phyloP scores from a whole-genome alignment of 2,113 vertebrate genomes.

The Fulmarus glacialis region DNA sequence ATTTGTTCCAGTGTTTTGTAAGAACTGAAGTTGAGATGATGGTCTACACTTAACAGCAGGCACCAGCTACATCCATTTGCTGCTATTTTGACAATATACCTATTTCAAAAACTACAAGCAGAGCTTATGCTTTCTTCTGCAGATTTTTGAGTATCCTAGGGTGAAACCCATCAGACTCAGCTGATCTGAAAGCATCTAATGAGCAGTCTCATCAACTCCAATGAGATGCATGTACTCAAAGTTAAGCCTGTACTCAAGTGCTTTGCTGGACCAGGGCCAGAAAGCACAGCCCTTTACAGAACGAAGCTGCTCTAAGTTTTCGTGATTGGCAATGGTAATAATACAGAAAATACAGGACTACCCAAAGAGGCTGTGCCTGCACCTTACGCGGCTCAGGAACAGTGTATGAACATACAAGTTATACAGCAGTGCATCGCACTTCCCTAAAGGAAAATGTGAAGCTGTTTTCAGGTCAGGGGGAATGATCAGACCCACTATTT shows the following conservation, averaged over 20 bases:
- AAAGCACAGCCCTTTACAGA: background rate
- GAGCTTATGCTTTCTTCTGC: background rate
- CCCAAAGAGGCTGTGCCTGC: background rate
- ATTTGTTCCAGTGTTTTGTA: background rate
- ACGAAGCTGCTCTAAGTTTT: background rate
- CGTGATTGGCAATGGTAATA: background rate
- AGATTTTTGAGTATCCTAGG: background rate
- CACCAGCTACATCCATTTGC: background rate
- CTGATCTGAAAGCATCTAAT: conserved; percentile 48
- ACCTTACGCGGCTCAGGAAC: background rate
- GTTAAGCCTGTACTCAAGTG: conserved; percentile 48
- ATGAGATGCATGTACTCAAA: conserved; percentile 39
- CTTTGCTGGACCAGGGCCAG: conserved; percentile 36
- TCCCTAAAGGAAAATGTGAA: background rate
- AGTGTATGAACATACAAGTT: background rate
- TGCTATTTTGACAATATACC: background rate
- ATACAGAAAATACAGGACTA: background rate
- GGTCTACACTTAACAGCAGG: background rate
- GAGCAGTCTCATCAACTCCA: conserved; percentile 23
- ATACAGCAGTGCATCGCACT: background rate
- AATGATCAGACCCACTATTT: background rate
- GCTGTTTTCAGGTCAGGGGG: background rate
- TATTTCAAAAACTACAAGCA: background rate
- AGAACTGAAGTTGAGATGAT: background rate
- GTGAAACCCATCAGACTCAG: conserved; percentile 33